Conservation (phyloP, 64 coral and sea anemone genomes). For the Porites lutea region DNA sequence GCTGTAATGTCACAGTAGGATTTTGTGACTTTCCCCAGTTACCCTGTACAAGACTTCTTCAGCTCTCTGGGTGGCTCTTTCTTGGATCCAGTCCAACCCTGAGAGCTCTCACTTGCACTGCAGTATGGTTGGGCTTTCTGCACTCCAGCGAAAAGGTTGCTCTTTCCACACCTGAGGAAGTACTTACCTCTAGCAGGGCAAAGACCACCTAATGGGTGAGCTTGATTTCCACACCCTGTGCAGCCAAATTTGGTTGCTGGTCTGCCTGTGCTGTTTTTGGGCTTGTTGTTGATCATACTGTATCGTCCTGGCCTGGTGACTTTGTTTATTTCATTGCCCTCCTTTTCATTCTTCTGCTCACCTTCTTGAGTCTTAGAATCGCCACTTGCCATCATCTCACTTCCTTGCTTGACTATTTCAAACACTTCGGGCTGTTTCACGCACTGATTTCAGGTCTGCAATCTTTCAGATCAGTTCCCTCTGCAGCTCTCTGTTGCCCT, state of each 20-base stretch:
- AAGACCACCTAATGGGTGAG: neutral
- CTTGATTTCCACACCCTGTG: constrained; percentile 18
- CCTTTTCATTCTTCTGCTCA: neutral
- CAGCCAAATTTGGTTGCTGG: neutral
- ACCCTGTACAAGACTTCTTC: constrained; percentile 35
- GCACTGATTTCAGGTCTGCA: neutral
- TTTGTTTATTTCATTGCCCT: neutral
- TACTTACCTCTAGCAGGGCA: neutral
- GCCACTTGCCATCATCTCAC: neutral
- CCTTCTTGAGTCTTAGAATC: neutral
- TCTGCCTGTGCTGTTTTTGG: neutral
- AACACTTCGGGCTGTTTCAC: neutral
- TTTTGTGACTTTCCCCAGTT: neutral
- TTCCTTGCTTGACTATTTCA: constrained; percentile 25
- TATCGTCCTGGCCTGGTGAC: constrained; percentile 33
- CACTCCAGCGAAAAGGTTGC: constrained; percentile 34
- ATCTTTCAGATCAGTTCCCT: neutral
- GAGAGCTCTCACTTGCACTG: neutral
- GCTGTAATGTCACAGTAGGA: neutral
- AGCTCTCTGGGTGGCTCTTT: neutral
- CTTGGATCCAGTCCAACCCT: neutral
- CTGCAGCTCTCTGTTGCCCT: neutral
- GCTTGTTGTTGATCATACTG: constrained; percentile 23
- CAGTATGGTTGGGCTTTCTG: neutral
- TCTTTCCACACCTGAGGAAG: constrained; percentile 1